Base-by-base conservation (phyloP, 2,797 vertebrate genomes). In the Muscicapa comitata region DNA sequence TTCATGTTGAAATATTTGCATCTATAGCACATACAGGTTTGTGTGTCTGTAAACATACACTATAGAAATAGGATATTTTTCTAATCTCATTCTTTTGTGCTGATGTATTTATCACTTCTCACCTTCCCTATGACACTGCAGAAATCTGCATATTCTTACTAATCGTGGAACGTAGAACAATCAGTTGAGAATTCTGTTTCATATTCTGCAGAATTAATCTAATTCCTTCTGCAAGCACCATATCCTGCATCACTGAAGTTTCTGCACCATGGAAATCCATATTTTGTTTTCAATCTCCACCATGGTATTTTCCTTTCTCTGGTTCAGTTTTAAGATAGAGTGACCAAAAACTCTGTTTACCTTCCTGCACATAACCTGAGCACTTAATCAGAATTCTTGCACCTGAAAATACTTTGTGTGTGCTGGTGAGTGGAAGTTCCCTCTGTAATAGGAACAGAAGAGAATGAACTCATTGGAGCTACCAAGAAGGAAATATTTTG, bases 381-480 rank as follows among this genome's bases (percentile, higher is more conserved):
- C 20, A 10, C 28, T 81, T 58, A 0, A 33, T 26, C 20, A 28
- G 58, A 68, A 17, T 15, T 81, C 40, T 74, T 68, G 26, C 29
- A 24, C 31, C 47, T 54, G n/a, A 35, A 77, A 68, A 37, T 25
- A 0, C 1, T 3, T 20, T 38, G 7, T 3, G 2, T 53, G 43
- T 23, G 35, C 35, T 65, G 13, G 8, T 35, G 40, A 68, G 33
- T 43, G 23, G 4, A 68, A 81, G 47, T 28, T 40, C 2, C n/a
- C 71, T 75, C 42, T 25, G 35, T 35, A 62, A 18, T 5, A 37
- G 40, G 7, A 82, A 4, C 20, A 53, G 40, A 35, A 45, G 8
- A 75, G 9, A 80, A 67, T 77, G 25, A 47, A 85, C 47, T 42
- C 62, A 16, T 4, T 45, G 11, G 25, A 54, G 21, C 18, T 71